Percentiles rank a stretch among this genome's conserved stretches.
These are phyloP conservation scores for Falco berigora DNA, from an alignment of 2,797 vertebrate species.

Conservation along the genomic window DNA sequence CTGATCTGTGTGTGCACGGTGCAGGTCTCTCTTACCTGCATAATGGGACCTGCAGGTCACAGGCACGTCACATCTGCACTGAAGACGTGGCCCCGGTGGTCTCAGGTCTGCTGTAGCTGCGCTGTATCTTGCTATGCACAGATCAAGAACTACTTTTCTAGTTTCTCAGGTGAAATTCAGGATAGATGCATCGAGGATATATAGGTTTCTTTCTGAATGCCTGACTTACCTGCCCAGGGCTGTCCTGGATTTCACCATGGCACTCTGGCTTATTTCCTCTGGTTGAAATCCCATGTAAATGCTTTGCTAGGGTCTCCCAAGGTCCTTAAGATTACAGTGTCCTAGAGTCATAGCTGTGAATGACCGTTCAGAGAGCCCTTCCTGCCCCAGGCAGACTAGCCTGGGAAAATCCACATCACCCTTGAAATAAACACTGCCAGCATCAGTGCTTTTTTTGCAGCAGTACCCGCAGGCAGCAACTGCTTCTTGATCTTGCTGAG, in stretches of 20 bases:
- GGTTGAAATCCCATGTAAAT: not conserved
- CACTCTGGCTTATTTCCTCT: not conserved
- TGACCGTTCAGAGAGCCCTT: not conserved
- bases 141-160: not conserved
- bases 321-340: not conserved
- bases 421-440: conserved; percentile 6
- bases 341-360: not conserved
- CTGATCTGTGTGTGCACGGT: not conserved
- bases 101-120: not conserved
- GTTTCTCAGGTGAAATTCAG: not conserved
- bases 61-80: not conserved
- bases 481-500: conserved; percentile 51
- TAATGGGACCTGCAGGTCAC: not conserved
- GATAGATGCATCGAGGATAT: not conserved
- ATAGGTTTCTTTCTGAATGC: not conserved
- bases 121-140: not conserved
- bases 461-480: not conserved
- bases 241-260: not conserved
- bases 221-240: not conserved
- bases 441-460: not conserved
- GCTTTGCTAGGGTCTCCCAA: not conserved
- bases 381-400: not conserved
- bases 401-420: not conserved
- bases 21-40: not conserved
- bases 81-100: not conserved